phyloP scores from a whole-genome alignment of 2,797 vertebrate genomes.

The Anabas testudineus region DNA sequence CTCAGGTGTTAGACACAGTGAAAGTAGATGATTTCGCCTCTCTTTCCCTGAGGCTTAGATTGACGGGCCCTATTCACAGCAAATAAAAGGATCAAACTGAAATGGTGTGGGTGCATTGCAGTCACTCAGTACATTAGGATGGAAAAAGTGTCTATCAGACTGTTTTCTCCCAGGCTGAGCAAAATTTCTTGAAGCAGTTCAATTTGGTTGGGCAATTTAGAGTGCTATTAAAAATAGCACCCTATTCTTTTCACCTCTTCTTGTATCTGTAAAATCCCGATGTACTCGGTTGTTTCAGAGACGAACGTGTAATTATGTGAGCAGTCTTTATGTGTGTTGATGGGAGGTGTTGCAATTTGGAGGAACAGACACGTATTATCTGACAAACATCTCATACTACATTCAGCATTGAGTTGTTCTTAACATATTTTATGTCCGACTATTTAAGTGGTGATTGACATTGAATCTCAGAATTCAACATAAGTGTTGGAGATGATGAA shows the following conservation, averaged over 20 bases:
- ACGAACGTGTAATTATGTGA: conserved; percentile 16
- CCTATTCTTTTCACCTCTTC: conserved; percentile 18
- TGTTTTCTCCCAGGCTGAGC: conserved; percentile 36
- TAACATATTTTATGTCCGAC: conserved; percentile 16
- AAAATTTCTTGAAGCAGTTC: conserved; percentile 20
- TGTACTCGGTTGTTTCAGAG: conserved; percentile 32
- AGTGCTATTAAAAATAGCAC: conserved; percentile 29
- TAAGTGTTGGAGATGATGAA: conserved; percentile 30
- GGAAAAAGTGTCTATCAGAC: conserved; percentile 27
- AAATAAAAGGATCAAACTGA: conserved; percentile 74
- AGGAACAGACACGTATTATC: neutral
- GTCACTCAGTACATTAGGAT: conserved; percentile 34
- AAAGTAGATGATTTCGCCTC: conserved; percentile 68
- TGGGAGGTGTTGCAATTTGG: neutral
- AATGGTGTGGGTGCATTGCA: conserved; percentile 43
- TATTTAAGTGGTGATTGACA: conserved; percentile 19
- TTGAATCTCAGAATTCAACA: conserved; percentile 27
- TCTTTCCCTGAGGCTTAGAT: conserved; percentile 57
- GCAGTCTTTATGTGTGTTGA: conserved; percentile 20
- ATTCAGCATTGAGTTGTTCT: conserved; percentile 32
- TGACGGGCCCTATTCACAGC: conserved; percentile 69
- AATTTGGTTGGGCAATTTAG: conserved; percentile 15
- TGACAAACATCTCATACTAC: conserved; percentile 21
- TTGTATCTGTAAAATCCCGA: conserved; percentile 23
- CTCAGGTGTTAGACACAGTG: conserved; percentile 52